These are phyloP conservation scores for Nothocercus nigrocapillus DNA, from an alignment of 2,113 vertebrate genomes.

Conservation along the genomic window DNA sequence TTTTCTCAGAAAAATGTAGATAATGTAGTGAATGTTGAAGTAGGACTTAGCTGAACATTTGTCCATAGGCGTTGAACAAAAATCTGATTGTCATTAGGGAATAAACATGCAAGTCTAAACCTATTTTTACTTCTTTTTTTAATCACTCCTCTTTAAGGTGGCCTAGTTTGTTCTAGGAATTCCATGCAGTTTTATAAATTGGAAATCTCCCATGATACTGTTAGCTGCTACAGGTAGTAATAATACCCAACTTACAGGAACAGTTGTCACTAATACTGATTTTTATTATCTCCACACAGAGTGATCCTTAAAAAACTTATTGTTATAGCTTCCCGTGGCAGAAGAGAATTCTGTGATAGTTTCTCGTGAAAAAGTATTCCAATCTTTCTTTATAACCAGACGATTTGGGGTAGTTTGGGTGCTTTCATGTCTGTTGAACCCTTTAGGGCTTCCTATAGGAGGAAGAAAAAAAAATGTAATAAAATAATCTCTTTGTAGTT, in stretches of 20 bases:
- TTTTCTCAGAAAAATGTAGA: neutral
- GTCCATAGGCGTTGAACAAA: neutral
- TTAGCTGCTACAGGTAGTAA: neutral
- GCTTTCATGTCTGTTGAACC: rapidly evolving
- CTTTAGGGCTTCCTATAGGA: neutral
- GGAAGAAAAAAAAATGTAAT: neutral
- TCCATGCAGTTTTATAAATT: neutral
- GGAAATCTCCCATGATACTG: neutral
- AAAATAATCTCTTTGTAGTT: neutral
- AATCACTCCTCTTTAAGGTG: neutral
- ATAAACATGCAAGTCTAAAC: neutral
- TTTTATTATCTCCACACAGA: neutral
- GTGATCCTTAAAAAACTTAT: neutral
- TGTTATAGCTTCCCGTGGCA: neutral
- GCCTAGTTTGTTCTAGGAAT: constrained; percentile 1
- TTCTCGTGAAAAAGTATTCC: neutral
- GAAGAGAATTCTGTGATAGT: neutral
- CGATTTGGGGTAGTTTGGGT: neutral
- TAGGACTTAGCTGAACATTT: neutral
- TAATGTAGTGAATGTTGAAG: neutral
- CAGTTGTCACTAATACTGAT: neutral
- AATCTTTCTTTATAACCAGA: neutral
- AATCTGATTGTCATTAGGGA: neutral
- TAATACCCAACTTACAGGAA: neutral
- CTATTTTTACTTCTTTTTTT: constrained; percentile 17